Percentiles rank a stretch among this genome's conserved stretches.
Evolutionary conservation across 2,113 vertebrate genomes (phyloP).

Genomic region (Catharus fuscescens): DNA sequence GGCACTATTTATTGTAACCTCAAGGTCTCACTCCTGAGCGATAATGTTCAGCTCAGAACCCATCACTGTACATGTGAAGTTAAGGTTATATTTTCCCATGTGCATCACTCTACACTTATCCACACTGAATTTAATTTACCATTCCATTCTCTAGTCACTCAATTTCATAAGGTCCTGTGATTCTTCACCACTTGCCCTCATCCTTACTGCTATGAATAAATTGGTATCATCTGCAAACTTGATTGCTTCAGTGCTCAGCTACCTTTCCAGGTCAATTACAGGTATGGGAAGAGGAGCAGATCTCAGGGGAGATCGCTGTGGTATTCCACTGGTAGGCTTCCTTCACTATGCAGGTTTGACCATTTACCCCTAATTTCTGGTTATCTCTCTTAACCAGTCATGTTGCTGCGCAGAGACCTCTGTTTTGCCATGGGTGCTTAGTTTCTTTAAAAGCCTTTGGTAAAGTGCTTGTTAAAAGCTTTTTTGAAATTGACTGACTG

Average conservation of each 20-base stretch:
- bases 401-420: neutral
- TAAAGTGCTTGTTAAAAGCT: neutral
- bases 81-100: slow-evolving; percentile 56
- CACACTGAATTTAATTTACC: slow-evolving; percentile 49
- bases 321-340: neutral
- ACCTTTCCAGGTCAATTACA: neutral
- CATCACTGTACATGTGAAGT: slow-evolving; percentile 32
- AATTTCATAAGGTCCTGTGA: slow-evolving; percentile 38
- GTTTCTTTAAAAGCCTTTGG: neutral
- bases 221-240: neutral
- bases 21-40: slow-evolving; percentile 8
- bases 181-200: neutral
- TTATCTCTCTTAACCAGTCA: neutral
- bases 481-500: neutral
- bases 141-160: slow-evolving; percentile 48
- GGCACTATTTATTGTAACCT: slow-evolving; percentile 44
- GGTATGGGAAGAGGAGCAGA: neutral
- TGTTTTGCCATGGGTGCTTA: neutral
- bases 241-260: neutral
- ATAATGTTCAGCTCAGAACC: slow-evolving; percentile 39
- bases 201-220: neutral
- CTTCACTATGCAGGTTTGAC: neutral
- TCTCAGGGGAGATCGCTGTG: neutral
- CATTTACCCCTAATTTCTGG: neutral
- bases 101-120: slow-evolving; percentile 35